These are phyloP conservation scores for Andrena camellia DNA, from an alignment of 2,888 invertebrate genomes.

Conservation along the genomic window DNA sequence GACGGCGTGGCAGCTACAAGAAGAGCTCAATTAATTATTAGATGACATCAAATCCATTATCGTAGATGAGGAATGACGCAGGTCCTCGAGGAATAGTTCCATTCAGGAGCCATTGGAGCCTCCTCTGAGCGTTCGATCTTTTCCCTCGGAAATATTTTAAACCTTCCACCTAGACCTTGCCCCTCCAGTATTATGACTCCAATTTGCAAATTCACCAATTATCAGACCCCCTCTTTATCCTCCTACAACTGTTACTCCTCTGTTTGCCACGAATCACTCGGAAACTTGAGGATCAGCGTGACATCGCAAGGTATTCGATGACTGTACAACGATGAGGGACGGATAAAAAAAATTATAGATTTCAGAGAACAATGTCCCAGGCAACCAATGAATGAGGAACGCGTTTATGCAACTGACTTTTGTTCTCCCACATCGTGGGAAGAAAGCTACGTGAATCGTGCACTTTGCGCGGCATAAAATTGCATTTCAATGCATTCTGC, in stretches of 20 bases:
- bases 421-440: conserved; percentile 52
- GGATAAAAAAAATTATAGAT: conserved; percentile 66
- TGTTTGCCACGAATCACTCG: not conserved
- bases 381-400: conserved; percentile 44
- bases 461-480: conserved; percentile 42
- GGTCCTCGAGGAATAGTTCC: conserved; percentile 76
- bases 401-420: conserved; percentile 57
- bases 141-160: conserved; percentile 32
- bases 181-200: conserved; percentile 28
- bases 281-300: not conserved
- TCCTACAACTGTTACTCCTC: not conserved
- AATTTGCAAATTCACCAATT: conserved; percentile 9
- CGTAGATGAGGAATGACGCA: conserved; percentile 76
- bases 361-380: conserved; percentile 48
- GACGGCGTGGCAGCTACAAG: conserved; percentile 61
- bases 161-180: conserved; percentile 66
- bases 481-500: conserved; percentile 46
- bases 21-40: conserved; percentile 85
- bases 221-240: too few relatives aligned
- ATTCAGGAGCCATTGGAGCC: conserved; percentile 74
- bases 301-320: conserved; percentile 21
- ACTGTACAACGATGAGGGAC: conserved; percentile 56
- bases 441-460: conserved; percentile 50
- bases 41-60: conserved; percentile 85
- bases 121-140: conserved; percentile 52